Evolutionary conservation across 2,113 vertebrate species (phyloP), one percentile per base, ranked within the genome.

Genomic region (Dissostichus mawsoni): DNA sequence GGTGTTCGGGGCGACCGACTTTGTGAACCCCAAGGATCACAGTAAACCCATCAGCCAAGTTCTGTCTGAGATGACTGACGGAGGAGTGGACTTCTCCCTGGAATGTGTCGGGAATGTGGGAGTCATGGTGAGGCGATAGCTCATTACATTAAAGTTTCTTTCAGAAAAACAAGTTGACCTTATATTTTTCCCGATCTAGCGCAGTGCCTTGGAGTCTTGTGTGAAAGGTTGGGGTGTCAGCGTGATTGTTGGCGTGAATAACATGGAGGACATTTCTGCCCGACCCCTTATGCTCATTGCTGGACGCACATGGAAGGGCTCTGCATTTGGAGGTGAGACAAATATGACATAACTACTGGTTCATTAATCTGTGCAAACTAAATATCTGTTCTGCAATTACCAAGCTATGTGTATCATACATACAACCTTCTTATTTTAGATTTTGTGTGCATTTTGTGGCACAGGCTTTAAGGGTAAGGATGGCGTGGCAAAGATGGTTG

Each of bases 221-320:
- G 57, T 95, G 0, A 20, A 3, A 69, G 95, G 94, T 59, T 97
- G 95, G 0, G 96, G 96, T 1, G 94, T 95, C 74, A 93, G 95
- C 0, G 93, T 97, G 62, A 89, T 96, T 0, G 95, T 97, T 6
- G 97, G 96, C 82, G 97, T 74, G 95, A 96, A 53, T 13, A 87
- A 83, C 13, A 47, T 81, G 53, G 87, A 25, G 41, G 90, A 94
- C 0, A 82, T 98, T 59, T 83, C 85, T 41, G 93, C 91, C 7
- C 83, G 93, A 83, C 96, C 96, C 0, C 57, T 89, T 89, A 88
- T 96, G 5, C 91, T 98, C 17, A 92, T 96, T 11, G 41, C 69
- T 80, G 95, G 95, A 33, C 94, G 94, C 12, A 95, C 93, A 11
- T 96, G 94, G 95, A 96, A 92, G 70, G 95, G 94, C 25, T 90